Conservation (phyloP, 2,888 invertebrate genomes). For the Tenthredo amoena region DNA sequence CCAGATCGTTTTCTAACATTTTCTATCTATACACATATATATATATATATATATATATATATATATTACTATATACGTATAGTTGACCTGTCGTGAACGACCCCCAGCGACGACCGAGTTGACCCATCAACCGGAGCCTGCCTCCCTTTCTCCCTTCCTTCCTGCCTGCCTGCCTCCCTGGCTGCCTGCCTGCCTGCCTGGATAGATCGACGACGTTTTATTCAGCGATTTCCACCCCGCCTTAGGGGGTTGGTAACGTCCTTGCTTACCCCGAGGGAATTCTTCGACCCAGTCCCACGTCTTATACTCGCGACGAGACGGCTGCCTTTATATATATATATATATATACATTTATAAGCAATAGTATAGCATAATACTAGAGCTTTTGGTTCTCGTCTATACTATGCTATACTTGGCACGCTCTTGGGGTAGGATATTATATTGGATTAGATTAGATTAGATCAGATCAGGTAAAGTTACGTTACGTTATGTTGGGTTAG, state of each 20-base stretch:
- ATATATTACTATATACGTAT: not conserved
- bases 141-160: not conserved
- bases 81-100: conserved; percentile 13
- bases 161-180: conserved; percentile 40
- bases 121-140: conserved; percentile 41
- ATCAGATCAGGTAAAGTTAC: not conserved
- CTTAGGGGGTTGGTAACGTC: conserved; percentile 19
- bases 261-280: conserved; percentile 10
- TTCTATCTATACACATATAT: not conserved
- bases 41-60: too few relatives aligned
- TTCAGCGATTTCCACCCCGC: conserved; percentile 19
- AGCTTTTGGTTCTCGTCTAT: not conserved
- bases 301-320: not conserved
- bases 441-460: conserved; percentile 18
- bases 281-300: conserved; percentile 7
- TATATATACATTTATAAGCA: not conserved
- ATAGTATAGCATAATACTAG: not conserved
- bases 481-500: not conserved
- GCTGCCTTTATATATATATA: not conserved
- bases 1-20: not conserved
- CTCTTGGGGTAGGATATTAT: not conserved
- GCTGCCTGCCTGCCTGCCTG: conserved; percentile 53
- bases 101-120: conserved; percentile 7
- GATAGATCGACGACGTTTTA: conserved; percentile 30
- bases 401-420: not conserved